Evolutionary conservation across 2,888 invertebrate genomes (phyloP), one percentile per base, ranked within the genome.

Genomic region (Rhagophthalmus giganteus): DNA sequence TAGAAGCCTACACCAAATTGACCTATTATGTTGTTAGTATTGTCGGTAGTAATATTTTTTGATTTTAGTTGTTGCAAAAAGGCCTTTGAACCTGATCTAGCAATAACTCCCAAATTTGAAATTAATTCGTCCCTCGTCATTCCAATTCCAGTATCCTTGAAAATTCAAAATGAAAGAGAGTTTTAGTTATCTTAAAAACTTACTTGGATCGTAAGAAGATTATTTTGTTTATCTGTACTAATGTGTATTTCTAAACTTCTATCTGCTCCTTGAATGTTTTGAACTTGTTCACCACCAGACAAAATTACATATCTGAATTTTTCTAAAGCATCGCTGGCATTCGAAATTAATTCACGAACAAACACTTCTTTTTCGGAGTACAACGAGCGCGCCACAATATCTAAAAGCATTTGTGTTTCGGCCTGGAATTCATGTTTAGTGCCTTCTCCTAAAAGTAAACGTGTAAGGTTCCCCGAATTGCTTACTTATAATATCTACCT

Each of bases 1-100:
- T 98, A 98, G 74, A 98, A 98, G 1, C 97, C 98, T 10, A 98
- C 98, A 59, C 97, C 98, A 79, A 98, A 98, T 74, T 98, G 96
- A 2, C 97, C 95, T 70, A 96, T 95, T 40, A 96, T 94, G 55
- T 88, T 85, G 35, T 83, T 86, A 0, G 83, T 73, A 59, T 81
- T 83, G 7, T 84, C 83, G 1, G 79, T 78, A 2, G 79, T 74
- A 28, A 82, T 79, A 47, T 69, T 65, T 62, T 86, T 81, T 37
- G 84, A 80, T 69, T 90, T 87, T 14, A 94, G 75, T 72, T 94
- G 83, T 69, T 95, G 88, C 57, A 96, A 75, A 68, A 95, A 96
- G 10, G 90, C 88, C 72, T 96, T 96, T 0, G 96, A 96, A 1
- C 97, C 98, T 47, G 96, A 97, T 62, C 90, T 83, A 1, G 97